Evolutionary conservation across 2,113 vertebrate species (phyloP).

Genomic region (Perca schrenkii): DNA sequence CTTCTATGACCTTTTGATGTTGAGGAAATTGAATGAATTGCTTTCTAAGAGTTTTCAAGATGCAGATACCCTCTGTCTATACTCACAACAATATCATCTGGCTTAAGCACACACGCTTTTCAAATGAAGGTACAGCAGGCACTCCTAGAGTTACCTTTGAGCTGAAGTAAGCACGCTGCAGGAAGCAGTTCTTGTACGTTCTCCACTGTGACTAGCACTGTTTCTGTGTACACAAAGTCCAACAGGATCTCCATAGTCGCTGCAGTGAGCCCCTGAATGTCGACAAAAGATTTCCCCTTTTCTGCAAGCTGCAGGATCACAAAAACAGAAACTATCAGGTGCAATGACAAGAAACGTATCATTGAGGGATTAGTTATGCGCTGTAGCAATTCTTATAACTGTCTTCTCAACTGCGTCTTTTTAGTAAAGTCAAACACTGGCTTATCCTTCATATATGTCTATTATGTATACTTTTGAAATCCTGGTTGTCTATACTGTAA

Average conservation of each 20-base stretch:
- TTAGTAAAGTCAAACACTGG: constrained; percentile 11
- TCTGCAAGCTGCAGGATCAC: constrained; percentile 89
- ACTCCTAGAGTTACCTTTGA: constrained; percentile 90
- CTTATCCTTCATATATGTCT: not conserved
- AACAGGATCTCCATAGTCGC: constrained; percentile 99
- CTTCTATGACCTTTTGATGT: not conserved
- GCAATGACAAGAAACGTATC: not conserved
- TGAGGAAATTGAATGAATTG: not conserved
- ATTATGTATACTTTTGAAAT: not conserved
- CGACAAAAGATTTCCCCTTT: constrained; percentile 97
- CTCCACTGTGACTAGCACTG: constrained; percentile 96
- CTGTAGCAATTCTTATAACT: not conserved
- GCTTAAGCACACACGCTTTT: not conserved
- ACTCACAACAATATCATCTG: not conserved
- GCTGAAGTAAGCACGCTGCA: constrained; percentile 95
- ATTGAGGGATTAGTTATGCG: not conserved
- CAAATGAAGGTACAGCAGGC: not conserved
- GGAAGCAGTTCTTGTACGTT: constrained; percentile 98
- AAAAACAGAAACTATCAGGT: constrained; percentile 25
- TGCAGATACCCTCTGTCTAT: not conserved
- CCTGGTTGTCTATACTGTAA: not conserved
- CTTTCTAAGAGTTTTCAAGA: not conserved
- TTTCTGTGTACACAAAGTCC: constrained; percentile 99
- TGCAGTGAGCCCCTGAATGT: constrained; percentile 97
- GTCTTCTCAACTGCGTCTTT: not conserved